Conservation (phyloP, 1,140 invertebrate species). For the Drosophila simulans region DNA sequence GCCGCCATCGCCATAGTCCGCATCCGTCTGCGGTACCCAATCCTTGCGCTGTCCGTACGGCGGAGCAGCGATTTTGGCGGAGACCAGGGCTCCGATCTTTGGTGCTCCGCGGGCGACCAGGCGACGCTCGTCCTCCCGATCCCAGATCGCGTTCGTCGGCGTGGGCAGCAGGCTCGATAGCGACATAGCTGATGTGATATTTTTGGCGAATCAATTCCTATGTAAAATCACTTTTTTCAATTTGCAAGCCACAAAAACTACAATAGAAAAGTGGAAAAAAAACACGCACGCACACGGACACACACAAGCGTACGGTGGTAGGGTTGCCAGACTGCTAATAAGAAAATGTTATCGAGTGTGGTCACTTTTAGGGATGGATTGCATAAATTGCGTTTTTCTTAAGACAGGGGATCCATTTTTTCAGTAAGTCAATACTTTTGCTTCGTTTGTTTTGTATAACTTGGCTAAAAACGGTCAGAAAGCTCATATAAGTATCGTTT, state of each 20-base stretch:
- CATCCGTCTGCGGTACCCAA: conserved; percentile 95
- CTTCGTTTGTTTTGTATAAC: too few relatives aligned
- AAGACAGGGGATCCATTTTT: too few relatives aligned
- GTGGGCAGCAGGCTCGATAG: conserved; percentile 90
- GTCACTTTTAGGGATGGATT: not conserved
- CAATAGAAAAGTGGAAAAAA: conserved; percentile 29
- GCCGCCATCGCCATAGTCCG: conserved; percentile 97
- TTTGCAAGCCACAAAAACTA: conserved; percentile 17
- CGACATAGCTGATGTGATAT: conserved; percentile 60
- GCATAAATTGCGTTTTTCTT: too few relatives aligned
- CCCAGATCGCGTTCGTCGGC: conserved; percentile 93
- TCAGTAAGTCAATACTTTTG: too few relatives aligned
- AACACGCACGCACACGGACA: conserved; percentile 39
- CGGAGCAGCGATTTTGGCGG: conserved; percentile 94
- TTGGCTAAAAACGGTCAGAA: too few relatives aligned
- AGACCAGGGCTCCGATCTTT: conserved; percentile 89
- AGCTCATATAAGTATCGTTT: too few relatives aligned
- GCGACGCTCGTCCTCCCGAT: conserved; percentile 93
- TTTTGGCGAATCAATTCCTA: conserved; percentile 1
- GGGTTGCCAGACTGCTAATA: conserved; percentile 4
- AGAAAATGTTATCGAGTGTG: not conserved
- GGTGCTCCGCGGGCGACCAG: conserved; percentile 86
- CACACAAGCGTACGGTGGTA: conserved; percentile 2
- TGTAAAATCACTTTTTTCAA: not conserved
- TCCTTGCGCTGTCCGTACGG: conserved; percentile 98